Evolutionary conservation across 2,888 invertebrate genomes (phyloP).

Genomic region (Eristalis tenax): DNA sequence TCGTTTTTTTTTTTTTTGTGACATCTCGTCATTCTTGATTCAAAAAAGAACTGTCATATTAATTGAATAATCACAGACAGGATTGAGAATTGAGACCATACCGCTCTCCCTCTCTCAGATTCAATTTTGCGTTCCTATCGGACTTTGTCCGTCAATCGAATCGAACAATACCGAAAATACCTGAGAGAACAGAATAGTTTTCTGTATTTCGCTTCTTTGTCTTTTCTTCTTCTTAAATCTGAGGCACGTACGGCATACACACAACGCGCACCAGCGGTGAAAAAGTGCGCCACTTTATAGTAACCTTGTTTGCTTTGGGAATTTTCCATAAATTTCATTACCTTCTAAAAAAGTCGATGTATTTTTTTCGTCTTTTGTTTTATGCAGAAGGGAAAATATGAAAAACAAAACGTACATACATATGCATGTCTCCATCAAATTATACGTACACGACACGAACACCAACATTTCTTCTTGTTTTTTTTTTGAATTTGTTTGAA

Average conservation of each 20-base stretch:
- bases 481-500: background rate
- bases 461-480: background rate
- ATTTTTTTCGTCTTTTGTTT: background rate
- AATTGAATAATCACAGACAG: background rate
- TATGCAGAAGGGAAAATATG: conserved; percentile 10
- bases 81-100: background rate
- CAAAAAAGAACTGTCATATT: background rate
- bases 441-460: background rate
- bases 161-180: conserved; percentile 5
- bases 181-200: conserved; percentile 2
- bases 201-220: conserved; percentile 6
- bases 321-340: conserved; percentile 64
- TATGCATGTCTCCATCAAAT: background rate
- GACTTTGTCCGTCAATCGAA: conserved; percentile 14
- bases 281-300: conserved; percentile 38
- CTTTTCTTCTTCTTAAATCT: conserved; percentile 9
- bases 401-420: background rate
- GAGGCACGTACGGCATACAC: background rate
- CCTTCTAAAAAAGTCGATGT: background rate
- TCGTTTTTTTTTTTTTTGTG: background rate
- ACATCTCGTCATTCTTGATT: background rate
- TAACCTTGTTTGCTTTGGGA: conserved; percentile 61
- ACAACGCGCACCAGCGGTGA: conserved; percentile 31
- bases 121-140: background rate
- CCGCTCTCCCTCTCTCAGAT: background rate